These are phyloP conservation scores for Callopanchax toddi DNA, from an alignment of 2,113 vertebrate genomes.

Conservation along the genomic window DNA sequence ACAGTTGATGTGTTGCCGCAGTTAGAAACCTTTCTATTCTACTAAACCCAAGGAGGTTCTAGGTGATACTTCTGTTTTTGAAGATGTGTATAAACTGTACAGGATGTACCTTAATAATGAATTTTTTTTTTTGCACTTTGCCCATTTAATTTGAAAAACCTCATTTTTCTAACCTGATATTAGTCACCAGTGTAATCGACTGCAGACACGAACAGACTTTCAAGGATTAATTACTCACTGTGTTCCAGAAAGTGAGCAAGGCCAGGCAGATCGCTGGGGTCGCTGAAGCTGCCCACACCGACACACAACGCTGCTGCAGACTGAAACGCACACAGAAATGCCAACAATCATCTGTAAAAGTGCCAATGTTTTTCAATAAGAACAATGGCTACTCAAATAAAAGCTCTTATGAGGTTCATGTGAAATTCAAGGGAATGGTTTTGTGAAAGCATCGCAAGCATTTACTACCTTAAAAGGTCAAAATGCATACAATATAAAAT, in stretches of 20 bases:
- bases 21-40: neutral
- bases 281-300: slow-evolving; percentile 95
- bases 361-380: neutral
- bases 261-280: slow-evolving; percentile 93
- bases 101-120: no score
- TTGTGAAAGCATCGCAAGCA: no score
- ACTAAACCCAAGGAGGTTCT: no score
- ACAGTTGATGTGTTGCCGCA: no score
- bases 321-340: slow-evolving; percentile 72
- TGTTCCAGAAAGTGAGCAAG: slow-evolving; percentile 99
- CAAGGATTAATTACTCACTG: slow-evolving; percentile 82
- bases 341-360: slow-evolving; percentile 17
- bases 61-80: no score
- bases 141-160: neutral
- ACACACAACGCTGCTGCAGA: slow-evolving; percentile 96
- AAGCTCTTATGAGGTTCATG: neutral
- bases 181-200: neutral
- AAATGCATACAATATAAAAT: no score
- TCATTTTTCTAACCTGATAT: neutral
- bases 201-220: slow-evolving; percentile 1
- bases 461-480: no score
- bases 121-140: no score
- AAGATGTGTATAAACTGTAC: no score
- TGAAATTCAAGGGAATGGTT: no score
- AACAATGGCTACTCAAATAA: neutral